phyloP scores from a whole-genome alignment of 1,140 invertebrate genomes.

The Sarcophaga peregrina region DNA sequence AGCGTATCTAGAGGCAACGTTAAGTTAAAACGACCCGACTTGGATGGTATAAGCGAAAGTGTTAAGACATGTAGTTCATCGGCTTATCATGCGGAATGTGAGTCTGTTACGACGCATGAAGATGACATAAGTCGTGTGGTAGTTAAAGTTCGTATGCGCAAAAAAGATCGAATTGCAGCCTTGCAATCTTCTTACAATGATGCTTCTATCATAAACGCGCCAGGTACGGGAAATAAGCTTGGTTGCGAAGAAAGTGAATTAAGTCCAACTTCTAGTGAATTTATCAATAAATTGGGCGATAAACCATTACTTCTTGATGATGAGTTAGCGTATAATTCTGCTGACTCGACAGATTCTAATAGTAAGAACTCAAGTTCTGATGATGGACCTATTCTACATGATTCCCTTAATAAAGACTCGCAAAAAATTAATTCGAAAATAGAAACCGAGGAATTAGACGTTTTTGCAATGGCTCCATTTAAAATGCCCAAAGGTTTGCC shows the following conservation, averaged over 20 bases:
- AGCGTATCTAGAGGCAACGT: slow-evolving; percentile 52
- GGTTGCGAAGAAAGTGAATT: slow-evolving; percentile 56
- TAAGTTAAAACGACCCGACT: slow-evolving; percentile 60
- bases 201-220: neutral
- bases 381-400: slow-evolving; percentile 26
- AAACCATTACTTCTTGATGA: slow-evolving; percentile 82
- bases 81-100: slow-evolving; percentile 78
- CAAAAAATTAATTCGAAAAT: slow-evolving; percentile 46
- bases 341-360: slow-evolving; percentile 52
- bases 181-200: neutral
- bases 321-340: slow-evolving; percentile 77
- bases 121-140: slow-evolving; percentile 70
- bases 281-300: slow-evolving; percentile 80
- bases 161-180: slow-evolving; percentile 58
- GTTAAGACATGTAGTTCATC: slow-evolving; percentile 76
- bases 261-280: slow-evolving; percentile 67
- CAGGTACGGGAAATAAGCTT: slow-evolving; percentile 1
- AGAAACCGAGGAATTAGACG: slow-evolving; percentile 69
- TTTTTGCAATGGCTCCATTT: slow-evolving; percentile 82
- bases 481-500: slow-evolving; percentile 68
- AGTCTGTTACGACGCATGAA: slow-evolving; percentile 75
- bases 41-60: slow-evolving; percentile 76
- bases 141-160: slow-evolving; percentile 63
- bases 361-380: slow-evolving; percentile 15
- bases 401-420: slow-evolving; percentile 46